Percentiles rank a stretch among this genome's conserved stretches.
Evolutionary conservation across 2,797 vertebrate genomes (phyloP).

Genomic region (Lacerta viridis): DNA sequence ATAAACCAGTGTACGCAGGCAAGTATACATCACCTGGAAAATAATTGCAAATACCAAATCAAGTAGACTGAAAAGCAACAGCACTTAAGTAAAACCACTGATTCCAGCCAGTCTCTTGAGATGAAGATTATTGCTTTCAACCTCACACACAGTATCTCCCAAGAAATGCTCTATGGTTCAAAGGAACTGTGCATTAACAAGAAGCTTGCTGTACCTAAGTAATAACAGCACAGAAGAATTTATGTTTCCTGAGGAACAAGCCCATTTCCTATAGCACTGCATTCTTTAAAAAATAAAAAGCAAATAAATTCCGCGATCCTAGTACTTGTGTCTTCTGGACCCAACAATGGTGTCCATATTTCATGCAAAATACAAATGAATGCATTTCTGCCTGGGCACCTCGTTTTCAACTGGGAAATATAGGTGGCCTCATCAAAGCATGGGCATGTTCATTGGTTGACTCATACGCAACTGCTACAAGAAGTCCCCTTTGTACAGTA

Average conservation of each 20-base stretch:
- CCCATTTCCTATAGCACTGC: neutral
- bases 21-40: slow-evolving; percentile 60
- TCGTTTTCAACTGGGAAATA: slow-evolving; percentile 42
- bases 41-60: slow-evolving; percentile 44
- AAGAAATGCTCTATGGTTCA: neutral
- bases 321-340: neutral
- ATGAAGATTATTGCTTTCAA: slow-evolving; percentile 38
- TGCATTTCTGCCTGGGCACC: neutral
- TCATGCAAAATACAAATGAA: slow-evolving; percentile 9
- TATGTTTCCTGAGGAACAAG: neutral
- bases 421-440: neutral
- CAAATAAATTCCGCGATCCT: neutral
- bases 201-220: neutral
- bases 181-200: neutral
- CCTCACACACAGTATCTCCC: neutral
- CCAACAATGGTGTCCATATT: neutral
- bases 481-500: neutral
- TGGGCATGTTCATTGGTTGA: neutral
- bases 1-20: slow-evolving; percentile 65
- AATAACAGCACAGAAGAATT: neutral
- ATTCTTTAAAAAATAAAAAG: slow-evolving; percentile 9
- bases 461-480: neutral
- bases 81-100: slow-evolving; percentile 20
- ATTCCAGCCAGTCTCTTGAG: slow-evolving; percentile 14
- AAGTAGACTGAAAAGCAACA: slow-evolving; percentile 23